Evolutionary conservation across 2,797 vertebrate genomes (phyloP).

Genomic region (Schizopygopsis pylzovi): DNA sequence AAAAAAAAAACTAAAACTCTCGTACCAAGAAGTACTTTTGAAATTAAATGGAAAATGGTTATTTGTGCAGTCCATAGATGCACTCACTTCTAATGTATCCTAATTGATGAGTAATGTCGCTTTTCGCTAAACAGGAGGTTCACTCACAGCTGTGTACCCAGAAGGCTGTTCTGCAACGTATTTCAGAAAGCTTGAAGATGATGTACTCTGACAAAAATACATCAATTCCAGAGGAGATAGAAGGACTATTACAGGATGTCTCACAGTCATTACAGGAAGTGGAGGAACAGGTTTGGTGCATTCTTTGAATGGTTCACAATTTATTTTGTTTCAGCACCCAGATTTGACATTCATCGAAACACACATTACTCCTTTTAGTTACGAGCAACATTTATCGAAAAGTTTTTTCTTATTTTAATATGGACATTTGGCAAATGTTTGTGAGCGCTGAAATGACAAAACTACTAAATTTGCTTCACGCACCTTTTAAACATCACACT

Average conservation of each 20-base stretch:
- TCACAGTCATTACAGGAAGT: slow-evolving; percentile 77
- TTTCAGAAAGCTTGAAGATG: slow-evolving; percentile 83
- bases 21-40: background rate
- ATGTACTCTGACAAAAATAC: slow-evolving; percentile 84
- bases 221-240: slow-evolving; percentile 82
- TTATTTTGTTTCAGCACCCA: background rate
- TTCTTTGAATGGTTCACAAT: background rate
- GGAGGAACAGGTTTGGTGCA: slow-evolving; percentile 85
- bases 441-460: background rate
- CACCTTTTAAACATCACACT: slow-evolving; percentile 4
- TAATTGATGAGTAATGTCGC: slow-evolving; percentile 26
- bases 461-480: background rate
- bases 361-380: background rate
- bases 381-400: background rate
- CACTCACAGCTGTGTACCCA: slow-evolving; percentile 79
- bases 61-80: slow-evolving; percentile 10
- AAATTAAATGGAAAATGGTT: slow-evolving; percentile 29
- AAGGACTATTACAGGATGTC: slow-evolving; percentile 80
- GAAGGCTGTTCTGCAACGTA: slow-evolving; percentile 79
- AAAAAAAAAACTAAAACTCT: background rate
- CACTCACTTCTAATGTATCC: background rate
- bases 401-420: background rate
- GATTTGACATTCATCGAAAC: background rate
- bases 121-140: slow-evolving; percentile 78
- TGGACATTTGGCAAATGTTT: background rate